phyloP scores from a whole-genome alignment of 2,888 invertebrate genomes.

The Epinotia bilunana region DNA sequence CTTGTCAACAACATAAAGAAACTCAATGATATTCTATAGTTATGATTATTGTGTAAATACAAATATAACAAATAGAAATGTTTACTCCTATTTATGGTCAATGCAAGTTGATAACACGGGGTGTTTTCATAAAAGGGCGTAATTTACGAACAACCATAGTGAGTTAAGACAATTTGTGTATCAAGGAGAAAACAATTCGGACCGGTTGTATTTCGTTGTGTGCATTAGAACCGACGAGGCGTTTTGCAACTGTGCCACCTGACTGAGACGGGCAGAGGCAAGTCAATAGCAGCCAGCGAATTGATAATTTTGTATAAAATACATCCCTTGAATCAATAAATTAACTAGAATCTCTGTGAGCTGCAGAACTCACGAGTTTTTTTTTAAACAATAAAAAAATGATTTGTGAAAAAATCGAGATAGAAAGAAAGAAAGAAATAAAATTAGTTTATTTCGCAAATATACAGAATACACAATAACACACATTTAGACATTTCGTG shows the following conservation, averaged over 20 bases:
- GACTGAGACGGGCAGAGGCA: conserved; percentile 53
- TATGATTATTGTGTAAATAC: conserved; percentile 14
- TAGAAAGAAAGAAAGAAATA: too few relatives aligned
- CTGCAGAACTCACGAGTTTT: too few relatives aligned
- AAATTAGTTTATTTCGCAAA: too few relatives aligned
- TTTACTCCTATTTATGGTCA: conserved; percentile 49
- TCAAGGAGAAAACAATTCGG: conserved; percentile 54
- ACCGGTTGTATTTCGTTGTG: conserved; percentile 55
- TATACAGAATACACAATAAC: too few relatives aligned
- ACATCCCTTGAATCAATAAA: too few relatives aligned
- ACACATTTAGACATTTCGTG: too few relatives aligned
- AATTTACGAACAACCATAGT: neutral
- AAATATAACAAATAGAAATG: conserved; percentile 49
- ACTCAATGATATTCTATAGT: neutral
- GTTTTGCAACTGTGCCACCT: conserved; percentile 75
- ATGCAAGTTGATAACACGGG: conserved; percentile 41
- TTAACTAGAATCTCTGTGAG: too few relatives aligned
- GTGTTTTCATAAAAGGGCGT: neutral
- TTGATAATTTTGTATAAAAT: neutral
- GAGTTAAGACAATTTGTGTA: neutral
- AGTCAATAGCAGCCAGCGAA: conserved; percentile 12
- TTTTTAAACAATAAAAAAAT: too few relatives aligned
- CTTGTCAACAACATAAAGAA: neutral
- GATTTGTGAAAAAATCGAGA: too few relatives aligned
- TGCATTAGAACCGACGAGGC: conserved; percentile 70